Percentiles rank a stretch among this genome's conserved stretches.
Conservation (phyloP, 2,797 vertebrate genomes). For the Sebastes steindachneri region DNA sequence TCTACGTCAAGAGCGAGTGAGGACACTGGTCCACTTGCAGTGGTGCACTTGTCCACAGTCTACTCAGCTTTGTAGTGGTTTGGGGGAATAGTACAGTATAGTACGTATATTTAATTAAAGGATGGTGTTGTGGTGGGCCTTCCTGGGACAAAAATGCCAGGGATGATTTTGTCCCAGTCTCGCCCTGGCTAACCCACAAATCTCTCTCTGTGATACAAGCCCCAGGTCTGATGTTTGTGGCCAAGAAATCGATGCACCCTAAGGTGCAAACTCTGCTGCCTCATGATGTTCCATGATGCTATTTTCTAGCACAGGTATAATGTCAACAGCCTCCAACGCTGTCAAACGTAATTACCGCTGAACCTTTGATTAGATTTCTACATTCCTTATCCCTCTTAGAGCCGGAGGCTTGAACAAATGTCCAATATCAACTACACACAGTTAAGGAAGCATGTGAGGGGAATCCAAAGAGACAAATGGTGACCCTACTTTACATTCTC, state of each 20-base stretch:
- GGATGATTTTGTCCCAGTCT: not conserved
- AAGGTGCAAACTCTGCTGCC: not conserved
- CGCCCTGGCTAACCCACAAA: not conserved
- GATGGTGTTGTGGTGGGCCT: not conserved
- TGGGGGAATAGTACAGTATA: not conserved
- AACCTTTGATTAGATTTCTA: slow-evolving; percentile 3
- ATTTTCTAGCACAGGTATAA: not conserved
- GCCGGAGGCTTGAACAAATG: not conserved
- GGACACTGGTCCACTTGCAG: too few species aligned
- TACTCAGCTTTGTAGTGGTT: not conserved
- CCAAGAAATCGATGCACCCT: not conserved
- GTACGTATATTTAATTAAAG: not conserved
- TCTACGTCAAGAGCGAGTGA: not conserved
- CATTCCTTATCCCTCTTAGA: not conserved
- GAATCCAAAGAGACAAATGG: slow-evolving; percentile 12
- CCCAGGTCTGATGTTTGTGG: not conserved
- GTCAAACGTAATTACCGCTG: not conserved
- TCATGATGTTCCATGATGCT: not conserved
- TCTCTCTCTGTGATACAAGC: not conserved
- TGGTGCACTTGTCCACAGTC: not conserved
- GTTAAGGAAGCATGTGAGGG: not conserved
- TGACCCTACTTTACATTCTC: slow-evolving; percentile 11
- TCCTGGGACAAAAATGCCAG: not conserved
- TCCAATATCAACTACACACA: not conserved
- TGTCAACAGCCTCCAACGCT: not conserved